Percentiles rank a stretch among this genome's conserved stretches.
These are phyloP conservation scores for Hymenochirus boettgeri DNA, from an alignment of 2,113 vertebrate genomes.

Conservation along the genomic window DNA sequence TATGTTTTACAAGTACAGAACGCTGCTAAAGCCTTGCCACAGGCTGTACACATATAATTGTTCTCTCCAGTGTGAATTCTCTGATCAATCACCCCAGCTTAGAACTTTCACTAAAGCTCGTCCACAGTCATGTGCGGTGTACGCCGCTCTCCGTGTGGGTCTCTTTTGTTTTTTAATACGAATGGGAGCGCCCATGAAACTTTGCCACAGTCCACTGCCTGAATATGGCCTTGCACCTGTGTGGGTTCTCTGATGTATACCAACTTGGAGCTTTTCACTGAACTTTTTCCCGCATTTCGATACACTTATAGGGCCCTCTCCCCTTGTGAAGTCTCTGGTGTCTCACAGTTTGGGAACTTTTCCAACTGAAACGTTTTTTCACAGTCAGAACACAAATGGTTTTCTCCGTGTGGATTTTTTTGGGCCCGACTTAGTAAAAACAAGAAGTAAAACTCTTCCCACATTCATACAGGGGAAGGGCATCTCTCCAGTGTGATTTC, in stretches of 20 bases:
- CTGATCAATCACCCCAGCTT: slow-evolving; percentile 70
- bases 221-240: slow-evolving; percentile 25
- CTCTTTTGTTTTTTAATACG: slow-evolving; percentile 30
- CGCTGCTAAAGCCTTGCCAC: slow-evolving; percentile 77
- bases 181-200: slow-evolving; percentile 33
- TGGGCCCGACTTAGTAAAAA: slow-evolving; percentile 23
- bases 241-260: slow-evolving; percentile 34
- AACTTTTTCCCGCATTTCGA: slow-evolving; percentile 33
- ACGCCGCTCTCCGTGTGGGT: slow-evolving; percentile 55
- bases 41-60: slow-evolving; percentile 68
- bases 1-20: slow-evolving; percentile 72
- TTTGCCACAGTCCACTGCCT: slow-evolving; percentile 26
- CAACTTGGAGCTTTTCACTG: slow-evolving; percentile 34
- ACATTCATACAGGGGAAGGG: slow-evolving; percentile 31
- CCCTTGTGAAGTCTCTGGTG: slow-evolving; percentile 32
- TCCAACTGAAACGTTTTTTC: slow-evolving; percentile 33
- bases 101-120: slow-evolving; percentile 70
- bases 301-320: slow-evolving; percentile 21
- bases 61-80: slow-evolving; percentile 77
- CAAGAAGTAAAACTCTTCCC: slow-evolving; percentile 26
- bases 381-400: slow-evolving; percentile 37
- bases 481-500: slow-evolving; percentile 33
- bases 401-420: slow-evolving; percentile 40
- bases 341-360: slow-evolving; percentile 11
- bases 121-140: slow-evolving; percentile 64